Percentiles rank a stretch among this genome's conserved stretches.
Conservation (phyloP, 2,888 invertebrate species). For the Phalangium opilio region DNA sequence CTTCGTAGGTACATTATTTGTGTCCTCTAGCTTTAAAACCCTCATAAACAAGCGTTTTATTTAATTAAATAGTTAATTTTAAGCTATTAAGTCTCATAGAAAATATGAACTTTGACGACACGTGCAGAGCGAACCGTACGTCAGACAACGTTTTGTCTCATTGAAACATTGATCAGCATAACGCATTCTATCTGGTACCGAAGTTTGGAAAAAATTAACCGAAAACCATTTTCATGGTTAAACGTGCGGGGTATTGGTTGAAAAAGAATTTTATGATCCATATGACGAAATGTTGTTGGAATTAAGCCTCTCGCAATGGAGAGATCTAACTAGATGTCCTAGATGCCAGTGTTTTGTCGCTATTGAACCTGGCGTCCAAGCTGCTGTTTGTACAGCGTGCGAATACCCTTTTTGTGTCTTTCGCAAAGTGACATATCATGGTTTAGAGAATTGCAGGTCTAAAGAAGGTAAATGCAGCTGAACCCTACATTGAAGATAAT, state of each 20-base stretch:
- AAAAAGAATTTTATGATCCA: constrained; percentile 37
- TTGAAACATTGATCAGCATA: no score
- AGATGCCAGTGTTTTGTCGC: constrained; percentile 44
- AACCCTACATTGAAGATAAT: constrained; percentile 1
- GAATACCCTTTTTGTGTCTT: constrained; percentile 43
- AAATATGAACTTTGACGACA: no score
- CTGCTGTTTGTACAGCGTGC: constrained; percentile 42
- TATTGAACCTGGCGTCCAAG: constrained; percentile 35
- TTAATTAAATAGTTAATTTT: no score
- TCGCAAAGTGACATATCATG: constrained; percentile 45
- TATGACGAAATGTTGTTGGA: constrained; percentile 42
- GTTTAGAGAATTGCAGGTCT: constrained; percentile 41
- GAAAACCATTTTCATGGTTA: no score
- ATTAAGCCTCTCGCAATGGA: constrained; percentile 41
- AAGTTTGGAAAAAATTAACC: no score
- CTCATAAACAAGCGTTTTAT: no score
- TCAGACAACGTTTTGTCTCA: no score
- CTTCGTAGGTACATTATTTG: no score
- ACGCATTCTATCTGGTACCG: no score
- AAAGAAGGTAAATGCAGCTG: constrained; percentile 23
- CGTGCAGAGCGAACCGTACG: no score
- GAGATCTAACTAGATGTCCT: constrained; percentile 45
- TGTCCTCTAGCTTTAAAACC: no score
- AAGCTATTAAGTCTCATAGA: no score
- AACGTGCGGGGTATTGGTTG: constrained; percentile 36